These are phyloP conservation scores for Ceratina japonica DNA, from an alignment of 1,140 invertebrate species.

Conservation along the genomic window DNA sequence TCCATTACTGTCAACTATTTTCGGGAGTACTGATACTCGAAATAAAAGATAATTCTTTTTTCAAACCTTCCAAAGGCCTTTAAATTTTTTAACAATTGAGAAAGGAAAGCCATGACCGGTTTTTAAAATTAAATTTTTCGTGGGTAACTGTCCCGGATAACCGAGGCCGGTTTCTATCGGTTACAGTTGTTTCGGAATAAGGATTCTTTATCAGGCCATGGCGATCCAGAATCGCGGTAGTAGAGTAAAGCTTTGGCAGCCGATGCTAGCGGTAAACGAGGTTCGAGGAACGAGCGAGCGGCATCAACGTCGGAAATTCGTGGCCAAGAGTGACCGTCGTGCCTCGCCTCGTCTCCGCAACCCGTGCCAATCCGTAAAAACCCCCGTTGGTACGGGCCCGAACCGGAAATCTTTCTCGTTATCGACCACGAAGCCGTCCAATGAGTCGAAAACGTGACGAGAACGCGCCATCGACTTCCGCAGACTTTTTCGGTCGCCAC, in stretches of 20 bases:
- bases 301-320: conserved; percentile 50
- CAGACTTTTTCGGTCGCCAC: conserved; percentile 4
- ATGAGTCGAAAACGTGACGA: conserved; percentile 62
- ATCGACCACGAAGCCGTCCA: conserved; percentile 53
- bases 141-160: neutral
- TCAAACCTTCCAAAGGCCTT: neutral
- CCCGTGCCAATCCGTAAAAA: conserved; percentile 39
- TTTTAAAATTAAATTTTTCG: neutral
- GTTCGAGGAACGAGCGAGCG: conserved; percentile 22
- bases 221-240: no score
- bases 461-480: conserved; percentile 34
- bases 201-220: neutral
- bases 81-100: no score
- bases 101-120: neutral
- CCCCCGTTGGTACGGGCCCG: conserved; percentile 23
- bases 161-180: neutral
- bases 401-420: conserved; percentile 55
- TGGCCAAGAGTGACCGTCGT: conserved; percentile 34
- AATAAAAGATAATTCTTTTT: neutral
- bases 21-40: neutral
- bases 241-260: conserved; percentile 21
- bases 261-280: conserved; percentile 29
- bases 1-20: neutral
- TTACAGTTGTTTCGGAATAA: neutral
- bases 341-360: no score